Evolutionary conservation across 2,888 invertebrate genomes (phyloP).

Genomic region (Acholoe squamosa): DNA sequence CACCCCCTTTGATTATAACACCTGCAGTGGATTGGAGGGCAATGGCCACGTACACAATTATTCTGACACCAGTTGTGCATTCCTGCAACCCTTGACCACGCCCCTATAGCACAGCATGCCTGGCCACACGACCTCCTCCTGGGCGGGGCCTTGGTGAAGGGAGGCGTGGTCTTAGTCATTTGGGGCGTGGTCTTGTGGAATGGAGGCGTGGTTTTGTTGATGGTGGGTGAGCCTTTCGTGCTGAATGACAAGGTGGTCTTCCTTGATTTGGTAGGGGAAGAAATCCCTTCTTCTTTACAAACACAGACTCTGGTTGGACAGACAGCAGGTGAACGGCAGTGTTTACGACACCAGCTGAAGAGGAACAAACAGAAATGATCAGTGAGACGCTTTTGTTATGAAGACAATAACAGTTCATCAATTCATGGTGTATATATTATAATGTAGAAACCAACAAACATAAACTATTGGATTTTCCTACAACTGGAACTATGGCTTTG

Average conservation of each 20-base stretch:
- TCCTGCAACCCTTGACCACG: not conserved
- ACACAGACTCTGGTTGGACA: too few relatives aligned
- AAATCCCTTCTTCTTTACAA: too few relatives aligned
- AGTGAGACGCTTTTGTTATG: too few relatives aligned
- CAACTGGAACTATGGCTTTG: too few relatives aligned
- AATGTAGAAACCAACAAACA: too few relatives aligned
- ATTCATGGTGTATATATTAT: too few relatives aligned
- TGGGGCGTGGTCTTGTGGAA: not conserved
- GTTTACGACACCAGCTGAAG: too few relatives aligned
- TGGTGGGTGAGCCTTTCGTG: not conserved
- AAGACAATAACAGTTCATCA: too few relatives aligned
- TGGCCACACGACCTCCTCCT: not conserved
- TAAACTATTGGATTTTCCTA: too few relatives aligned
- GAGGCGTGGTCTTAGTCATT: not conserved
- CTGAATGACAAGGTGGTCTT: not conserved
- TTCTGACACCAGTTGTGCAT: not conserved
- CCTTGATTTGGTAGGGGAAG: not conserved
- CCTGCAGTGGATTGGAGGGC: not conserved
- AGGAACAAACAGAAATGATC: too few relatives aligned
- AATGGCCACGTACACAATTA: not conserved
- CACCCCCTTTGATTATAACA: too few relatives aligned
- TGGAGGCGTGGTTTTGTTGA: not conserved
- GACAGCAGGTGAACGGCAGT: too few relatives aligned
- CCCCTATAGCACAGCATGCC: not conserved
- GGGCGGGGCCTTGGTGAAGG: not conserved